Evolutionary conservation across 2,113 vertebrate species (phyloP).

Genomic region (Sialia sialis): DNA sequence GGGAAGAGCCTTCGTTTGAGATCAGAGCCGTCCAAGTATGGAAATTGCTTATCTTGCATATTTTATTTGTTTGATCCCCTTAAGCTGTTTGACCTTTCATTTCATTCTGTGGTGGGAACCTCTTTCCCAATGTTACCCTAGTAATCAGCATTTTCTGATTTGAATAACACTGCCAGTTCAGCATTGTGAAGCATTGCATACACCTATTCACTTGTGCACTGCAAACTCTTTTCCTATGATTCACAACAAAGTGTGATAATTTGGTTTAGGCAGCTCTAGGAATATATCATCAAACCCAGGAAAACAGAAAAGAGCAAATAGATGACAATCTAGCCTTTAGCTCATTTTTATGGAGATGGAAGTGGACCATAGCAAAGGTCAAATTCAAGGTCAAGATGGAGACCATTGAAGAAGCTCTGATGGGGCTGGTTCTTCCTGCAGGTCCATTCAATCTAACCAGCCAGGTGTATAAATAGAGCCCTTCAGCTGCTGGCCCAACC

Average conservation of each 20-base stretch:
- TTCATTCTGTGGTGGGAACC: constrained; percentile 3
- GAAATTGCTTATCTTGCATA: background rate
- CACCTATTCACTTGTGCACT: background rate
- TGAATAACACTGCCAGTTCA: background rate
- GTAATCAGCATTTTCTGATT: constrained; percentile 3
- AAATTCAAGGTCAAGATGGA: constrained; percentile 52
- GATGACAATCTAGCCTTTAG: background rate
- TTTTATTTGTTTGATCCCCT: background rate
- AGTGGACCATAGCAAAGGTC: constrained; percentile 10
- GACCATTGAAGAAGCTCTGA: background rate
- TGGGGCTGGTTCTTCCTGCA: background rate
- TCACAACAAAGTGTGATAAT: background rate
- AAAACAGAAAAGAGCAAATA: background rate
- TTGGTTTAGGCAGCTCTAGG: background rate
- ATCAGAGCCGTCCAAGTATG: background rate
- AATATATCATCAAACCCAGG: background rate
- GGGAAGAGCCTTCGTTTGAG: background rate
- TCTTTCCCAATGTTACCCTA: background rate
- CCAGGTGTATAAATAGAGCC: constrained; percentile 59
- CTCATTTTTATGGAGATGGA: constrained; percentile 31
- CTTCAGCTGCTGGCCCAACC: constrained; percentile 28
- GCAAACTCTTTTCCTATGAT: background rate
- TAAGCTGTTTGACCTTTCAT: constrained; percentile 17
- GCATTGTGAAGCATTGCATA: background rate
- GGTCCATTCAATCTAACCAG: constrained; percentile 42